Evolutionary conservation across 2,888 invertebrate genomes (phyloP), one percentile per base, ranked within the genome.

Genomic region (Diarsia rubi): DNA sequence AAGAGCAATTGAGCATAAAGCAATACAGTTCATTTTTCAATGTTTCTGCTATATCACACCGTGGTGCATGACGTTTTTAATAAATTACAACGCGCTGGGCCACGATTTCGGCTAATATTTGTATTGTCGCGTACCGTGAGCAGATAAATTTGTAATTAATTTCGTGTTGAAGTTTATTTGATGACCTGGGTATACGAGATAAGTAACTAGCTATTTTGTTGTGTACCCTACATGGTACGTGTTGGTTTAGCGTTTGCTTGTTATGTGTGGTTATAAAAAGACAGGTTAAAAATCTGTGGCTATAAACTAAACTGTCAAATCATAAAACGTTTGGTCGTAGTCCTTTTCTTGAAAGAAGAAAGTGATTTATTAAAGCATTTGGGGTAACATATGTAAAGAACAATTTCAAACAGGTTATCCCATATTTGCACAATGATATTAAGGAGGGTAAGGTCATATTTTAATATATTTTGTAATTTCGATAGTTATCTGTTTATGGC

Each of bases 51-150:
- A 70, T 69, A 83, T 75, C 82, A 65, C 78, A 67, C 54, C 72
- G 64, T 59, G 65, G 69, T 73, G 79, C 83, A 81, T 81, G 74
- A 75, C 78, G 83, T 71, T 78, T 84, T 86, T 86, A 86, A 89
- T 91, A 89, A 90, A 91, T 90, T 86, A 89, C 88, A 75, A 70
- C 78, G 79, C 76, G 71, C 82, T 67, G 70, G 71, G 44, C 59
- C 79, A 70, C 80, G 81, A 73, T 87, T 82, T 72, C 69, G 75
- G 88, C 91, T 89, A 91, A 91, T 91, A 91, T 91, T 90, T 89
- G 85, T 84, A 72, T 73, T 85, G 67, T 59, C 75, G 44, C 27
- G 84, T 86, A 89, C 72, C 14, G 86, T 81, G 42, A 31, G 85
- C 81, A 90, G 68, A 75, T 72, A 75, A 73, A 64, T 75, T 75